phyloP scores from a whole-genome alignment of 2,113 vertebrate species.

The Platichthys flesus region DNA sequence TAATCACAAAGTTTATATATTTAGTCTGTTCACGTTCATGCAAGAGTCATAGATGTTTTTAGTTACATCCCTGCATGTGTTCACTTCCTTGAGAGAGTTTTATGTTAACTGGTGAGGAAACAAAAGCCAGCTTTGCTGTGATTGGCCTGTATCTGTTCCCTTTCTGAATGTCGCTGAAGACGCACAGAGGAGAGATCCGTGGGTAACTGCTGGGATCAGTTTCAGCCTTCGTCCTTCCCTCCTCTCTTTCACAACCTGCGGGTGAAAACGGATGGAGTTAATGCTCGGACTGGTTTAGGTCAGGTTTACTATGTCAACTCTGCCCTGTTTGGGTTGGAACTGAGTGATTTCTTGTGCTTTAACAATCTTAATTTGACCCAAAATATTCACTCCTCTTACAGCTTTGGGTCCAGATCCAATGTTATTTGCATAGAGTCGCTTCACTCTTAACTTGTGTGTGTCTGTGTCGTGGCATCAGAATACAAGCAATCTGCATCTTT shows the following conservation, averaged over 20 bases:
- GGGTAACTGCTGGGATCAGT: slow-evolving; percentile 48
- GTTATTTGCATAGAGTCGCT: slow-evolving; percentile 39
- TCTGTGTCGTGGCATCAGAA: slow-evolving; percentile 55
- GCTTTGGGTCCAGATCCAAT: background rate
- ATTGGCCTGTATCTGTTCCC: slow-evolving; percentile 41
- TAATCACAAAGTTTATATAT: slow-evolving; percentile 13
- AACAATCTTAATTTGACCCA: slow-evolving; percentile 8
- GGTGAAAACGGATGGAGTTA: slow-evolving; percentile 40
- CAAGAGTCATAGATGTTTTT: slow-evolving; percentile 43
- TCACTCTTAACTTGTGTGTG: slow-evolving; percentile 34
- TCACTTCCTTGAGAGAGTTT: slow-evolving; percentile 21
- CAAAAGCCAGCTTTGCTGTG: slow-evolving; percentile 21
- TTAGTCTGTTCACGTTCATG: slow-evolving; percentile 11
- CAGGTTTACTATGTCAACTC: slow-evolving; percentile 35
- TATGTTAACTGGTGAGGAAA: slow-evolving; percentile 35
- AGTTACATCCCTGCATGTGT: slow-evolving; percentile 29
- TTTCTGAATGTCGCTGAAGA: slow-evolving; percentile 21
- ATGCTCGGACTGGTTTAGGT: slow-evolving; percentile 26
- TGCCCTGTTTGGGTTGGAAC: slow-evolving; percentile 13
- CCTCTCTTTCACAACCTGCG: slow-evolving; percentile 41
- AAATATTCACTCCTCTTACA: background rate
- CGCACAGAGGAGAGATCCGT: slow-evolving; percentile 9
- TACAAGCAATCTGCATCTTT: slow-evolving; percentile 73
- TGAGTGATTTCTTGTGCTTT: slow-evolving; percentile 5
- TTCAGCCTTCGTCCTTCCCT: slow-evolving; percentile 37